Percentiles rank a stretch among this genome's conserved stretches.
These are phyloP conservation scores for Pitangus sulphuratus DNA, from an alignment of 2,797 vertebrate species.

Conservation along the genomic window DNA sequence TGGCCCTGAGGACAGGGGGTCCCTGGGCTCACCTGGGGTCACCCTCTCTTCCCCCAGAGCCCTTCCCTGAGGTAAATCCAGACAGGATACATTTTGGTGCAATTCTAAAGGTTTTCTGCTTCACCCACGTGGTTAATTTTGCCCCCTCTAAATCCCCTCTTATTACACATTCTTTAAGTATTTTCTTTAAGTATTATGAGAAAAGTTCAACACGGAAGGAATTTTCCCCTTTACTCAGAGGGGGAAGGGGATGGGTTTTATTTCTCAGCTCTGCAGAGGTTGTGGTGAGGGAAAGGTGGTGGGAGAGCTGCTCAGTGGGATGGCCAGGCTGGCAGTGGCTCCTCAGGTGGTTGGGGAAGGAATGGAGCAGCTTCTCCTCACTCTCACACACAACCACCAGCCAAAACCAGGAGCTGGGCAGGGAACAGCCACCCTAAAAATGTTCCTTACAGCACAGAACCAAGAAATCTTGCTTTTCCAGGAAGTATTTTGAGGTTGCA, in stretches of 20 bases:
- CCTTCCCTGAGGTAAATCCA: not conserved
- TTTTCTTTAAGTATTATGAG: slow-evolving; percentile 49
- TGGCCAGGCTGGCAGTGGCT: not conserved
- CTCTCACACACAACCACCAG: not conserved
- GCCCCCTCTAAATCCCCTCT: slow-evolving; percentile 8
- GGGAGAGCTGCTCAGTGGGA: not conserved
- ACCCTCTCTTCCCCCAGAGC: not conserved
- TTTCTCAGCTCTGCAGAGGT: not conserved
- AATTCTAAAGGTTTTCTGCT: not conserved
- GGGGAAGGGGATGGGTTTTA: not conserved
- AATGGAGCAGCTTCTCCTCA: not conserved
- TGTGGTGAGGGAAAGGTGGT: not conserved
- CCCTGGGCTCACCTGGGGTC: not conserved
- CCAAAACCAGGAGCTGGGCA: not conserved
- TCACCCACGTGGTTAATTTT: not conserved
- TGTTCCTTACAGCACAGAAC: fast-evolving
- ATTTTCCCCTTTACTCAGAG: not conserved
- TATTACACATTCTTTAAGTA: slow-evolving; percentile 59
- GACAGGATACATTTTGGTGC: not conserved
- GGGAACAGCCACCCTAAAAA: not conserved
- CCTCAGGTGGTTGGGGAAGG: not conserved
- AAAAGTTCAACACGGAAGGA: not conserved
- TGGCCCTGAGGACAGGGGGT: not conserved
- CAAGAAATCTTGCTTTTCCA: not conserved
- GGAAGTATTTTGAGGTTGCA: not conserved